Conservation (phyloP, 2,797 vertebrate genomes). For the Syndactyla subalaris region DNA sequence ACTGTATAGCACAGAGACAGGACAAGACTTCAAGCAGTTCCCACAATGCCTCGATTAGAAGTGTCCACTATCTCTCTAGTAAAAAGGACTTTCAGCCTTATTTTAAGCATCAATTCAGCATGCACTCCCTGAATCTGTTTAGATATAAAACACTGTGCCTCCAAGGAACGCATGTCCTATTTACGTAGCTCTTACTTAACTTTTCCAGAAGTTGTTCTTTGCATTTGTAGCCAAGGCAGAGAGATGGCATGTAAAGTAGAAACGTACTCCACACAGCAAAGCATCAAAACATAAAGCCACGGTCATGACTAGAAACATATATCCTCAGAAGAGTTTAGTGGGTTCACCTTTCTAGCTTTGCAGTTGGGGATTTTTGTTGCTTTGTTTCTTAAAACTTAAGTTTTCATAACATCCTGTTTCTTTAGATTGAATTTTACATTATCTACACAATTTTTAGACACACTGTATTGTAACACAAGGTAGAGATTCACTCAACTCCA, state of each 20-base stretch:
- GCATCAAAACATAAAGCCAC: neutral
- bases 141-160: neutral
- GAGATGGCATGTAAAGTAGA: neutral
- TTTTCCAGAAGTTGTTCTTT: neutral
- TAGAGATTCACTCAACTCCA: neutral
- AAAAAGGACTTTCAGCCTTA: neutral
- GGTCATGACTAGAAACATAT: neutral
- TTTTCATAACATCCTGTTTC: neutral
- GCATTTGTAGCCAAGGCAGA: neutral
- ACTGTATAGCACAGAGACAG: neutral
- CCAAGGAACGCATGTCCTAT: neutral
- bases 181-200: neutral
- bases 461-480: neutral
- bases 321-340: neutral
- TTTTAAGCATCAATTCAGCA: neutral
- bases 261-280: rapidly evolving
- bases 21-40: neutral
- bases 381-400: neutral
- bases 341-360: neutral
- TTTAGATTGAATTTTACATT: neutral
- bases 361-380: neutral
- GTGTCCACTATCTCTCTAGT: neutral
- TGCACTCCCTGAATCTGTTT: neutral
- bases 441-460: neutral
- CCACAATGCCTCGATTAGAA: neutral